phyloP scores from a whole-genome alignment of 2,113 vertebrate genomes.

The Microcebus murinus region DNA sequence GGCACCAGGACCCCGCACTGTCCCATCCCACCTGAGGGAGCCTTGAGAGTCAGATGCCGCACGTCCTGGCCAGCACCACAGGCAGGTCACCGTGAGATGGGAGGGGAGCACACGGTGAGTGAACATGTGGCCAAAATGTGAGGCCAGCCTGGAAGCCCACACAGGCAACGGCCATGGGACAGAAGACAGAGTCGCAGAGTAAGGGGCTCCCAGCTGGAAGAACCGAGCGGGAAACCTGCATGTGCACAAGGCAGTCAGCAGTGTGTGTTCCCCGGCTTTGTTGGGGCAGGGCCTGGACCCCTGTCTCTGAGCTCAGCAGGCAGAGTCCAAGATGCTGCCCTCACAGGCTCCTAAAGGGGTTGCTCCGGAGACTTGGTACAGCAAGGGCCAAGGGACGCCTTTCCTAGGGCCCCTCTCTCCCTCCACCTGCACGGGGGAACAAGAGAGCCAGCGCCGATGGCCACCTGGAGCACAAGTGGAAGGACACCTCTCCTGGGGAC shows the following conservation, averaged over 20 bases:
- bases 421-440: not conserved
- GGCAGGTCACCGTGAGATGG: too few species aligned
- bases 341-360: not conserved
- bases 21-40: not conserved
- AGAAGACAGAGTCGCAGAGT: too few species aligned
- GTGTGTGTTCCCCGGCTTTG: not conserved
- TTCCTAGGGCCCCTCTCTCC: not conserved
- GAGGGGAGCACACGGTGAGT: not conserved
- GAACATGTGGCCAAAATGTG: too few species aligned
- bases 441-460: not conserved
- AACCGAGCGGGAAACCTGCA: not conserved
- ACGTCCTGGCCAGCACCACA: too few species aligned
- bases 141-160: not conserved
- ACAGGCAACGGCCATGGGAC: fast-evolving
- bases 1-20: not conserved
- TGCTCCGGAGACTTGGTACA: not conserved
- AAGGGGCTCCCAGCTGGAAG: not conserved
- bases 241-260: not conserved
- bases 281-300: too few species aligned
- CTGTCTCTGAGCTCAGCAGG: not conserved
- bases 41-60: not conserved
- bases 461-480: not conserved
- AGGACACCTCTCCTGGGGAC: not conserved
- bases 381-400: not conserved
- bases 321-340: not conserved